These are phyloP conservation scores for Ethmia dodecea DNA, from an alignment of 2,888 invertebrate species.

Conservation along the genomic window DNA sequence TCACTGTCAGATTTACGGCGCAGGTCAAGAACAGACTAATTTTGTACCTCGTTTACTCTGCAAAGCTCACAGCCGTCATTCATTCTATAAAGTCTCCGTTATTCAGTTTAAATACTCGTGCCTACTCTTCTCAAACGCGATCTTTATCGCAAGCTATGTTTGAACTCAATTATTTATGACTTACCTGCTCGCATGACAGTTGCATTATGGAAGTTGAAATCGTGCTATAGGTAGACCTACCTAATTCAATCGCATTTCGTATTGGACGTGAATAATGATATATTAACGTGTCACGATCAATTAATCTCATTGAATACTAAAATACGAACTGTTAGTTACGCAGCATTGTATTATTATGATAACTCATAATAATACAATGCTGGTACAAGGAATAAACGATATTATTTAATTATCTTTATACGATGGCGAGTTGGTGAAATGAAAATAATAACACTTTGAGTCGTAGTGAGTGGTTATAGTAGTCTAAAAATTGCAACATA, in stretches of 20 bases:
- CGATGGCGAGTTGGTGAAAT: too few species aligned
- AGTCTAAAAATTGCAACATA: too few species aligned
- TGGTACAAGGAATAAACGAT: too few species aligned
- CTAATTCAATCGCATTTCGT: constrained; percentile 25
- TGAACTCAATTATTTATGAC: constrained; percentile 52
- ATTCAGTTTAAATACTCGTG: constrained; percentile 27
- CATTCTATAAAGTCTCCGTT: constrained; percentile 28
- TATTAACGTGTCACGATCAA: constrained; percentile 5
- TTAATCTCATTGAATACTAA: too few species aligned
- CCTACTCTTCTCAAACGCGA: constrained; percentile 34
- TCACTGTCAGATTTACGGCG: background rate
- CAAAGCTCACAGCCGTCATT: constrained; percentile 30
- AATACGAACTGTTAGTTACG: too few species aligned
- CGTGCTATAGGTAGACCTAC: constrained; percentile 29
- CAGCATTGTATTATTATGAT: too few species aligned
- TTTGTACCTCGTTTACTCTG: background rate
- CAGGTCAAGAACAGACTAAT: background rate
- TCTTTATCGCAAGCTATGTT: constrained; percentile 47
- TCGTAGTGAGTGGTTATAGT: too few species aligned
- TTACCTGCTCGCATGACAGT: constrained; percentile 41
- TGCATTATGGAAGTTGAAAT: constrained; percentile 36
- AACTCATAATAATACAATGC: too few species aligned
- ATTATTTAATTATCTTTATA: too few species aligned
- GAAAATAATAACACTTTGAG: too few species aligned
- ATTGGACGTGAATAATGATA: constrained; percentile 3